Percentiles rank a stretch among this genome's conserved stretches.
Conservation (phyloP, 2,113 vertebrate species). For the Alectura lathami region DNA sequence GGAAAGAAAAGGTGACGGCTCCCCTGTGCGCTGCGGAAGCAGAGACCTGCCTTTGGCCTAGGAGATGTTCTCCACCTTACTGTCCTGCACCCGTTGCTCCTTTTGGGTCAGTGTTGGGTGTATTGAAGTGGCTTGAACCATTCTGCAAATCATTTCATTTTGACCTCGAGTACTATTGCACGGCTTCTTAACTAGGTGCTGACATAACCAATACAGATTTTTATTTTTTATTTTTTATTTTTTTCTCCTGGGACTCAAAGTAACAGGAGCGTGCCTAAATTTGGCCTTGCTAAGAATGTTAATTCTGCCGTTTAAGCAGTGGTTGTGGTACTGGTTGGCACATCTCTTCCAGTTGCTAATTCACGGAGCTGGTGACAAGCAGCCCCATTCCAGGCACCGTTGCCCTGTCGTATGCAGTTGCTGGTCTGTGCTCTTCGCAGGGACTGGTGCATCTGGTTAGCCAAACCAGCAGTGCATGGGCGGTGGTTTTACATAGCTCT, state of each 20-base stretch:
- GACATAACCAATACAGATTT: background rate
- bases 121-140: background rate
- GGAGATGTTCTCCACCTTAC: background rate
- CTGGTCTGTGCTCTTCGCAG: rapidly evolving
- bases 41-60: background rate
- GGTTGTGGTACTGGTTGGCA: background rate
- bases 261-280: background rate
- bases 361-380: background rate
- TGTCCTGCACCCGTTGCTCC: rapidly evolving
- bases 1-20: background rate
- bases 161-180: background rate
- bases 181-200: background rate
- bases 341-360: background rate
- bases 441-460: background rate
- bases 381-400: background rate
- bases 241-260: rapidly evolving
- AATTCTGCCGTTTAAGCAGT: background rate
- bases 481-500: too few species aligned
- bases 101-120: background rate
- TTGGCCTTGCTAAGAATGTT: background rate
- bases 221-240: too few species aligned
- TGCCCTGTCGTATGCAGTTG: background rate
- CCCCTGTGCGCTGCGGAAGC: background rate
- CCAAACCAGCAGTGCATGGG: background rate
- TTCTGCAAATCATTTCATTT: background rate